These are phyloP conservation scores for Lepus oiostolus DNA, from an alignment of 2,797 vertebrate species.

Conservation along the genomic window DNA sequence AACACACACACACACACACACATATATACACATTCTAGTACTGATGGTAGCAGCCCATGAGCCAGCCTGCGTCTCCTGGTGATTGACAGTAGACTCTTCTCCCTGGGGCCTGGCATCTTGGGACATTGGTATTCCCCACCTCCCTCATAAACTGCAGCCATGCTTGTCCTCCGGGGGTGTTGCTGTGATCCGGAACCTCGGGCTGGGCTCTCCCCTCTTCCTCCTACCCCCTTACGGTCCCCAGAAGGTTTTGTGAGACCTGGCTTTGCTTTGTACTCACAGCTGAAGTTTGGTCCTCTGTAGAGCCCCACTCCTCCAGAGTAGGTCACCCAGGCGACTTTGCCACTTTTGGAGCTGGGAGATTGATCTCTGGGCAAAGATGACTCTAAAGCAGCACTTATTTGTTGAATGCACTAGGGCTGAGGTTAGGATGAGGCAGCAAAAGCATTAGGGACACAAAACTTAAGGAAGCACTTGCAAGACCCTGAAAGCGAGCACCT, in stretches of 20 bases:
- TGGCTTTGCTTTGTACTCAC: background rate
- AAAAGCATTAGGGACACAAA: background rate
- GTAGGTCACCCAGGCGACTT: background rate
- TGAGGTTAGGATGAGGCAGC: background rate
- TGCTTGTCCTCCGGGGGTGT: background rate
- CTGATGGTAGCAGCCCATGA: background rate
- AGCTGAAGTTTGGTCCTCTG: background rate
- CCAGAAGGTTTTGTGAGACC: background rate
- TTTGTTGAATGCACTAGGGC: background rate
- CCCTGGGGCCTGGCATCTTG: background rate
- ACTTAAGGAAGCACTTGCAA: background rate
- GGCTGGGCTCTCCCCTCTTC: background rate
- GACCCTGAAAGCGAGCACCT: background rate
- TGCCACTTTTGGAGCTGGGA: background rate
- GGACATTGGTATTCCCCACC: background rate
- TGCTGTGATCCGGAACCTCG: background rate
- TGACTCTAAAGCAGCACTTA: background rate
- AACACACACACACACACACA: too few species aligned
- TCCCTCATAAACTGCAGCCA: background rate
- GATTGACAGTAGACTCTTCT: background rate
- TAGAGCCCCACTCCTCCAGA: background rate
- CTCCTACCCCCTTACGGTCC: too few species aligned
- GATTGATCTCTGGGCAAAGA: background rate
- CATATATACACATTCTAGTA: background rate
- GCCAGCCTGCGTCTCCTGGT: background rate